Percentiles rank a stretch among this genome's conserved stretches.
These are phyloP conservation scores for Prionace glauca DNA, from an alignment of 2,797 vertebrate genomes.

Conservation along the genomic window DNA sequence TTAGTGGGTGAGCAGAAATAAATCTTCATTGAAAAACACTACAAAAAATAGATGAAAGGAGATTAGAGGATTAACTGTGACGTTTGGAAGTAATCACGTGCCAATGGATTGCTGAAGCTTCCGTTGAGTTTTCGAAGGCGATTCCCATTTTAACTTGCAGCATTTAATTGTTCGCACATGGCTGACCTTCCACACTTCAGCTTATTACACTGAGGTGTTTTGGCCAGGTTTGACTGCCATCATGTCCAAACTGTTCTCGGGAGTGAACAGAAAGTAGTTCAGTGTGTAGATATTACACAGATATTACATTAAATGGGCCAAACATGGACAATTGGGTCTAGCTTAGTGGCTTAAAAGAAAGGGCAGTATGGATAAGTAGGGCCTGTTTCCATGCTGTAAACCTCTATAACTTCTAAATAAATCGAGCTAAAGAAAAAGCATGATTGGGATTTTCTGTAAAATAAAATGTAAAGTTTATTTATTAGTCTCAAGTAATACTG, in stretches of 20 bases:
- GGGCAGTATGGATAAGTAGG: too few relatives aligned
- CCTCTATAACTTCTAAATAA: not conserved
- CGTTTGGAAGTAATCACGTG: not conserved
- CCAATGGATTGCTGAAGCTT: not conserved
- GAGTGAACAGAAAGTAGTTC: not conserved
- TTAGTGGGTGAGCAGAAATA: not conserved
- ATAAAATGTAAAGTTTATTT: too few relatives aligned
- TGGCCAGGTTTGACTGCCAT: not conserved
- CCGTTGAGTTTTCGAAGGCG: not conserved
- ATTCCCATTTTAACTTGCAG: not conserved
- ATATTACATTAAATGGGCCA: not conserved
- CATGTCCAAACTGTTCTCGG: not conserved
- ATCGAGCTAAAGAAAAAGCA: not conserved
- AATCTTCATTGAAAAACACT: not conserved
- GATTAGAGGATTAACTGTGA: constrained; percentile 32
- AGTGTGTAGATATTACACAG: not conserved
- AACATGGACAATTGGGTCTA: too few relatives aligned
- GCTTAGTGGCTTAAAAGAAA: too few relatives aligned
- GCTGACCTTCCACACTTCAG: not conserved
- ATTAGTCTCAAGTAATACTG: too few relatives aligned
- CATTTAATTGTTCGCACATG: not conserved
- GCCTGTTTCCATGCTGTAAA: too few relatives aligned
- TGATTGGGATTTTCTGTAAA: not conserved
- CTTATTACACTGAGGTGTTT: not conserved
- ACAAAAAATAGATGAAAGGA: constrained; percentile 1